Base-by-base conservation (phyloP, 1,140 invertebrate species). In the Conopomorpha cramerella region DNA sequence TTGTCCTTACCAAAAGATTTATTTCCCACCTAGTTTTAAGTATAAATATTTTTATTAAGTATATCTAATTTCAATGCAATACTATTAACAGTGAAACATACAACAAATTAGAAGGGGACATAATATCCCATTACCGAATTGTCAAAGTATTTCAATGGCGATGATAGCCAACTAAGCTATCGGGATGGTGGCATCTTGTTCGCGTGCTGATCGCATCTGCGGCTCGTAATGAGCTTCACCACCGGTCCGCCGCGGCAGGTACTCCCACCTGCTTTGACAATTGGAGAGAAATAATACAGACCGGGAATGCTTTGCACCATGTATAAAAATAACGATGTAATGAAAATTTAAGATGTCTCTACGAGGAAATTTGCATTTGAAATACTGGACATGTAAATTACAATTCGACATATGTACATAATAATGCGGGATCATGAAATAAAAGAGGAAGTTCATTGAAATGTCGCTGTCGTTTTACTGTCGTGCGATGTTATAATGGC, bases 161-260 rank as follows among this genome's bases (percentile, higher is more conserved):
- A 37, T 48, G 48, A 44, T 30, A 19, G n/a, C n/a, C n/a, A n/a
- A n/a, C n/a, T n/a, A n/a, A n/a, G n/a, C 19, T 23, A 23, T 16
- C 16, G 28, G 14, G 50, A 56, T 56, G 47, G 53, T 56, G 35
- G 43, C 32, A 53, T 56, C 50, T 38, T 18, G 34, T 34, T 53
- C 41, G 52, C 53, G 56, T 59, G 53, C 42, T 34, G 51, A 51
- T 56, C 38, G 37, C 46, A 59, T 59, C 51, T 48, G 27, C n/a
- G 18, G 40, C 18, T 6, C 19, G 10, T 23, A 23, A 23, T 23
- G 19, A 23, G 19, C 19, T 6, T 23, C 4, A 23, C n/a, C n/a
- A n/a, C n/a, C n/a, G n/a, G n/a, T n/a, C n/a, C n/a, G n/a, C n/a
- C n/a, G n/a, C n/a, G n/a, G n/a, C n/a, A n/a, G n/a, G n/a, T n/a